Evolutionary conservation across 2,797 vertebrate species (phyloP).

Genomic region (Borostomias antarcticus): DNA sequence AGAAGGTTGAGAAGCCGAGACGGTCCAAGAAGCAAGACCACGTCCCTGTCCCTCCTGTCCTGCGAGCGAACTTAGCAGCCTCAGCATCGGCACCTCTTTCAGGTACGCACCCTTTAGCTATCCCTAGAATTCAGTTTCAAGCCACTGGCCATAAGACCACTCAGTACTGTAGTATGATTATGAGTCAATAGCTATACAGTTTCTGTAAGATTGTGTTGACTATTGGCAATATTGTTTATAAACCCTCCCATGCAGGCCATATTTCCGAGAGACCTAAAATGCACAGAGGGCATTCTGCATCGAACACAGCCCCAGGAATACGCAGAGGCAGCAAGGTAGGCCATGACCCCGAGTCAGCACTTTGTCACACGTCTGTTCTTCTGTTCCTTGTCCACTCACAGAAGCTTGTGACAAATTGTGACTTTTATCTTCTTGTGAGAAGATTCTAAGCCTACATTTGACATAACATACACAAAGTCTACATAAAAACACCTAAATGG

Average conservation of each 20-base stretch:
- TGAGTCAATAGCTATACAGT: no score
- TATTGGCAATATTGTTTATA: no score
- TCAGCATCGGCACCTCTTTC: not conserved
- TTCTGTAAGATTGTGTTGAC: not conserved
- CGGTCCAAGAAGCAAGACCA: not conserved
- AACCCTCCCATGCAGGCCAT: not conserved
- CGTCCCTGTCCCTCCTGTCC: constrained; percentile 36
- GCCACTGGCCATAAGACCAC: no score
- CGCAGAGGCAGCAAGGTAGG: not conserved
- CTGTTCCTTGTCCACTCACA: no score
- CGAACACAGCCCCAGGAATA: not conserved
- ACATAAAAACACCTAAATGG: not conserved
- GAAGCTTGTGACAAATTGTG: no score
- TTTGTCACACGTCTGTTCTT: not conserved
- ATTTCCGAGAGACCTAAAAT: not conserved
- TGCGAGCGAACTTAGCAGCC: constrained; percentile 36
- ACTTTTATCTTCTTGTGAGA: constrained; percentile 1
- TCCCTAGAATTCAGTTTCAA: no score
- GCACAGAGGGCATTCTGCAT: not conserved
- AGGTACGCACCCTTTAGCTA: not conserved
- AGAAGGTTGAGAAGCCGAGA: constrained; percentile 13
- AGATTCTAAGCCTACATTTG: not conserved
- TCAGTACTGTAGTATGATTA: no score
- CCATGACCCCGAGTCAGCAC: not conserved
- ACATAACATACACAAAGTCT: no score